These are phyloP conservation scores for Willisornis vidua DNA, from an alignment of 2,113 vertebrate species.

Conservation along the genomic window DNA sequence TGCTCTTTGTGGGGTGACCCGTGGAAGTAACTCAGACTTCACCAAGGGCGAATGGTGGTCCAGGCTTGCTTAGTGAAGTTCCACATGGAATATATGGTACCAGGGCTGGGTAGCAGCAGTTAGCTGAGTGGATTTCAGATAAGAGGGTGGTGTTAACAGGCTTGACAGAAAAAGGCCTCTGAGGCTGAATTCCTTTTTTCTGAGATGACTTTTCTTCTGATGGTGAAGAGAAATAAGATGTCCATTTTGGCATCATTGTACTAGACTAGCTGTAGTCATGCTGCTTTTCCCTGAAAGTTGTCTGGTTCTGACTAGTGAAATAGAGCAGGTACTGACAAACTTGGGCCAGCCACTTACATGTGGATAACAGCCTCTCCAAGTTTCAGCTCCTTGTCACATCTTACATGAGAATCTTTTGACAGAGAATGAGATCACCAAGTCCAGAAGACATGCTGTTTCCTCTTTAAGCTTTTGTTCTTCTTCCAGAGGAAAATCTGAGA, in stretches of 20 bases:
- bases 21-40: not conserved
- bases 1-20: not conserved
- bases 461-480: not conserved
- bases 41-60: rapidly evolving
- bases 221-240: not conserved
- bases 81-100: not conserved
- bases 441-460: not conserved
- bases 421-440: not conserved
- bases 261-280: not conserved
- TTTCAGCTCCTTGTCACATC: not conserved
- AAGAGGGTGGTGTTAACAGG: not conserved
- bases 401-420: not conserved
- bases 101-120: not conserved
- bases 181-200: not conserved
- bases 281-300: not conserved
- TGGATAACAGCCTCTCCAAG: not conserved
- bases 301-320: not conserved
- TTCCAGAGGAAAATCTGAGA: not conserved
- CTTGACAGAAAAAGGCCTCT: not conserved
- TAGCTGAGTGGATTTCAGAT: not conserved
- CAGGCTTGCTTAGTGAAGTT: not conserved
- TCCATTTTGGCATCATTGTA: not conserved
- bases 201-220: not conserved
- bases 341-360: not conserved
- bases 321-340: not conserved